A percentile compares a stretch with the other conserved stretches of the same genome.
Conservation (phyloP, 92 coral and sea anemone genomes). For the Porites lobata region DNA sequence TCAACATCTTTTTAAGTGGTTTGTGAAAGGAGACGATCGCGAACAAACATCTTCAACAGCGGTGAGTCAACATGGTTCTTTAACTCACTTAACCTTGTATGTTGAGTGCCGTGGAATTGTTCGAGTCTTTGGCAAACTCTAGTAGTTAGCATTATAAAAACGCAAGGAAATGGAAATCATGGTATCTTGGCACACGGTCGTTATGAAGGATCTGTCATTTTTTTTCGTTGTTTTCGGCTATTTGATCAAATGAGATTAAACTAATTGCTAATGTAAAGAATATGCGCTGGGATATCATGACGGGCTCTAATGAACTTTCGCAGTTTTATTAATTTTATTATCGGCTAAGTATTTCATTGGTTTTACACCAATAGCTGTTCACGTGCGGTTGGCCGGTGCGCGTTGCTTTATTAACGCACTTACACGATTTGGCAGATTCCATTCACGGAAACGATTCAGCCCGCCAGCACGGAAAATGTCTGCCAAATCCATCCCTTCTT, state of each 20-base stretch:
- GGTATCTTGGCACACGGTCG: conserved; percentile 17
- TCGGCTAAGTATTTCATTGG: conserved; percentile 75
- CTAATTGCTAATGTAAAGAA: conserved; percentile 95
- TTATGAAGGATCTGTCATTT: conserved; percentile 68
- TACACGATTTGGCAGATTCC: conserved; percentile 53
- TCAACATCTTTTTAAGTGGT: conserved; percentile 45
- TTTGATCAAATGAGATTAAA: conserved; percentile 94
- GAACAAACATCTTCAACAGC: conserved; percentile 47
- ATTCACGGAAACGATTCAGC: conserved; percentile 20
- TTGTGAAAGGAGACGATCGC: conserved; percentile 28
- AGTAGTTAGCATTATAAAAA: not conserved
- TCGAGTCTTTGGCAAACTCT: not conserved
- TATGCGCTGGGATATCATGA: conserved; percentile 84
- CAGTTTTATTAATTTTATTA: conserved; percentile 94
- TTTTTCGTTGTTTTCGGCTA: conserved; percentile 86
- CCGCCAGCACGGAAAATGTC: conserved; percentile 31
- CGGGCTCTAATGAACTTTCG: conserved; percentile 90
- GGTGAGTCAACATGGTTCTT: conserved; percentile 53
- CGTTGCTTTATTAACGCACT: conserved; percentile 67
- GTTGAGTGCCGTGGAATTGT: conserved; percentile 9
- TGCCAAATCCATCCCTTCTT: conserved; percentile 47
- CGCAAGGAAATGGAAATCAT: not conserved
- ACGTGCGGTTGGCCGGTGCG: conserved; percentile 64
- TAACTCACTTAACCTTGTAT: conserved; percentile 43
- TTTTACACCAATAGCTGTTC: conserved; percentile 68